These are phyloP conservation scores for Virgularia gustaviana DNA, from an alignment of 92 coral and sea anemone species.

Conservation along the genomic window DNA sequence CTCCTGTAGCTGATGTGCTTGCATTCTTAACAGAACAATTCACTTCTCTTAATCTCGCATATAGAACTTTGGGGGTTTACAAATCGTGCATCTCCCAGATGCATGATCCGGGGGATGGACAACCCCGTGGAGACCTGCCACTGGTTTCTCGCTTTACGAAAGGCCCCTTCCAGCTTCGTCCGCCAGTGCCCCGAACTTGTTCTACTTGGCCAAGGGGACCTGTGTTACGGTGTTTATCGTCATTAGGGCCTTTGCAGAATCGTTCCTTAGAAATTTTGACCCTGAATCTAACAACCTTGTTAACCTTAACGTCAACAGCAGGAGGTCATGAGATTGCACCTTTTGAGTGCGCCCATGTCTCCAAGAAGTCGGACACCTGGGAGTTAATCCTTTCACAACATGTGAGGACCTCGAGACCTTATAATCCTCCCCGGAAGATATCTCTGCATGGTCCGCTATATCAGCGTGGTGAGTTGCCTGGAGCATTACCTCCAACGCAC, in stretches of 20 bases:
- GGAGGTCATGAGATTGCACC: conserved; percentile 31
- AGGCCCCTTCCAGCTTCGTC: conserved; percentile 7
- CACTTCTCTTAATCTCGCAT: conserved; percentile 15
- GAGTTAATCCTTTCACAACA: conserved; percentile 33
- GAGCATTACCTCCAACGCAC: conserved; percentile 10
- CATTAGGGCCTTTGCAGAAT: neutral
- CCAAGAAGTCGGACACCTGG: conserved; percentile 22
- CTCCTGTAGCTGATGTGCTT: conserved; percentile 50
- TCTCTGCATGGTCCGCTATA: conserved; percentile 11
- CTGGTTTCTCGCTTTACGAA: no score
- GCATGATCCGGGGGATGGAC: no score
- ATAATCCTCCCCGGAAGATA: conserved; percentile 34
- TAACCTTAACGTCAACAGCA: conserved; percentile 39
- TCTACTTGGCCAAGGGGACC: neutral
- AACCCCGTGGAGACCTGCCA: no score
- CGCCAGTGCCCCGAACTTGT: conserved; percentile 1
- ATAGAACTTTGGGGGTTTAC: conserved; percentile 48
- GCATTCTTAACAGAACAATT: conserved; percentile 29
- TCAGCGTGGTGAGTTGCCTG: conserved; percentile 12
- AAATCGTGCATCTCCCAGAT: no score
- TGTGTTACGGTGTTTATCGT: conserved; percentile 1
- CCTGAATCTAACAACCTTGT: conserved; percentile 1
- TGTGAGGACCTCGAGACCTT: conserved; percentile 32
- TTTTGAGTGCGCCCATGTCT: conserved; percentile 18
- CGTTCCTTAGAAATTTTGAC: neutral